Conservation (phyloP, 1,140 invertebrate genomes). For the Pogonus chalceus region DNA sequence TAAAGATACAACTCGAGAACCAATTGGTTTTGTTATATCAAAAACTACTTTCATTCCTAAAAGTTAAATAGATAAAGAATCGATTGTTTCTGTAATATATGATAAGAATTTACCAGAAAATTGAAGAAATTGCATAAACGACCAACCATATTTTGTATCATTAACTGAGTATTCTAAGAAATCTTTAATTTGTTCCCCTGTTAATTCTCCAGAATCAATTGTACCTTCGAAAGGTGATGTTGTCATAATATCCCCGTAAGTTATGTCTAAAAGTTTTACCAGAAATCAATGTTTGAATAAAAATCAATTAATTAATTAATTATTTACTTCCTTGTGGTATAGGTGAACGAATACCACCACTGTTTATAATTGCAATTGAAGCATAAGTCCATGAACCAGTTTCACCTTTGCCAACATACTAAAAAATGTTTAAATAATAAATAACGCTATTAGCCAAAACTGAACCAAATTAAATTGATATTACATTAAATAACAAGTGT, state of each 20-base stretch:
- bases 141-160: not conserved
- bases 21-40: constrained; percentile 41
- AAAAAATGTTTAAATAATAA: constrained; percentile 11
- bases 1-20: constrained; percentile 45
- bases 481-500: constrained; percentile 25
- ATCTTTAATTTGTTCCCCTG: constrained; percentile 47
- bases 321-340: constrained; percentile 37
- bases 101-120: constrained; percentile 32
- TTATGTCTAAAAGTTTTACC: constrained; percentile 42
- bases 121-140: constrained; percentile 40
- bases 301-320: constrained; percentile 6
- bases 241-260: constrained; percentile 52
- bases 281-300: not conserved
- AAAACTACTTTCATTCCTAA: constrained; percentile 39
- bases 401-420: constrained; percentile 17
- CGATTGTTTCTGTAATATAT: not conserved
- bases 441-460: constrained; percentile 56
- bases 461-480: constrained; percentile 54
- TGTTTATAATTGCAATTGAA: constrained; percentile 52
- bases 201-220: constrained; percentile 52
- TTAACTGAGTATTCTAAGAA: constrained; percentile 49
- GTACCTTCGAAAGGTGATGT: constrained; percentile 62
- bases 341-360: constrained; percentile 52
- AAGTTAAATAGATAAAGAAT: constrained; percentile 10
- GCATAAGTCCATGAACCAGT: constrained; percentile 48